These are phyloP conservation scores for Nephrocerus scutellatus DNA, from an alignment of 2,888 invertebrate species.

Conservation along the genomic window DNA sequence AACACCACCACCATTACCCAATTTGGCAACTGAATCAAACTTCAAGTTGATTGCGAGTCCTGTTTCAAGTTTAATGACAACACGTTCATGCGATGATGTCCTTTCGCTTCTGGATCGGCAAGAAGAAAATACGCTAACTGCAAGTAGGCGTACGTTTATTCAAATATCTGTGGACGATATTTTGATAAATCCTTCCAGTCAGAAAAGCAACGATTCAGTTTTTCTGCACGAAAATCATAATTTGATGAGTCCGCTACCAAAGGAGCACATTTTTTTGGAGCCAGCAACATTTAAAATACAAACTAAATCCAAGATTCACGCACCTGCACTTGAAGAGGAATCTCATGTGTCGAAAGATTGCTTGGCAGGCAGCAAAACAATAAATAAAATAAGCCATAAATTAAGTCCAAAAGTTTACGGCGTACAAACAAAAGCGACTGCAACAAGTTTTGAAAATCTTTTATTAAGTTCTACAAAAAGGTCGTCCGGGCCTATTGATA, in stretches of 20 bases:
- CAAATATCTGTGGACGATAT: conserved; percentile 57
- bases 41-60: conserved; percentile 50
- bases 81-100: conserved; percentile 54
- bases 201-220: too few relatives aligned
- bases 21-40: conserved; percentile 42
- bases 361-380: too few relatives aligned
- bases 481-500: conserved; percentile 33
- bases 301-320: conserved; percentile 1
- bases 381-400: too few relatives aligned
- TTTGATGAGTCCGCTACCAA: conserved; percentile 15
- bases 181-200: conserved; percentile 47
- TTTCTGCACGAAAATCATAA: conserved; percentile 17
- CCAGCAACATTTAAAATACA: conserved; percentile 19
- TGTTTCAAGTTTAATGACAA: conserved; percentile 38
- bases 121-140: background rate
- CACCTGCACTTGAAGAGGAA: conserved; percentile 11
- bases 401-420: conserved; percentile 62
- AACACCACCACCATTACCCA: conserved; percentile 29
- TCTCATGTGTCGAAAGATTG: conserved; percentile 28
- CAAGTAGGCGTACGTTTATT: conserved; percentile 32
- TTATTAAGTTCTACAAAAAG: conserved; percentile 32
- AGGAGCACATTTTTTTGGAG: conserved; percentile 30
- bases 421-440: conserved; percentile 36
- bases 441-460: conserved; percentile 41
- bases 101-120: conserved; percentile 46